A percentile compares a stretch with the other conserved stretches of the same genome.
phyloP scores from a whole-genome alignment of 2,113 vertebrate species.

The Balaenoptera acutorostrata region DNA sequence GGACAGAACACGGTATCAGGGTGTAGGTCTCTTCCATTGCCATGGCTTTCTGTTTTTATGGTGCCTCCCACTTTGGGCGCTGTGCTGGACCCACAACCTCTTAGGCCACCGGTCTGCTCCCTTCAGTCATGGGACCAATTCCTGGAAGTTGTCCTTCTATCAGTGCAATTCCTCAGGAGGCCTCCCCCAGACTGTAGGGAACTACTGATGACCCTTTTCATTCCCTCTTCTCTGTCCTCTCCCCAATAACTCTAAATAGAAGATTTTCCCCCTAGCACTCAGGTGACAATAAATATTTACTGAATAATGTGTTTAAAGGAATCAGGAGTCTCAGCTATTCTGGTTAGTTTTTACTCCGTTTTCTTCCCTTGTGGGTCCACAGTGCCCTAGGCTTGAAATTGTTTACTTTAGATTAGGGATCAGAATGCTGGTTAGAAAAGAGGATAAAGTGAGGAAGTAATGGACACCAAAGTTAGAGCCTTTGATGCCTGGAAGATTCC shows the following conservation, averaged over 20 bases:
- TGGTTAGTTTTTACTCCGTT: not conserved
- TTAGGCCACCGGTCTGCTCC: not conserved
- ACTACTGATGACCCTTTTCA: not conserved
- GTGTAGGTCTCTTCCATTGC: not conserved
- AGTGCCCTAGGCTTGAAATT: not conserved
- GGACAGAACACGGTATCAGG: not conserved
- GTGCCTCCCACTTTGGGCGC: not conserved
- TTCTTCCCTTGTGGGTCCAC: not conserved
- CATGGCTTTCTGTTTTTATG: not conserved
- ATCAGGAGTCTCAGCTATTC: not conserved
- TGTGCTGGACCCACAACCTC: not conserved
- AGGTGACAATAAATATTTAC: not conserved
- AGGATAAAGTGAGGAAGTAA: not conserved
- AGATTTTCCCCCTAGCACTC: not conserved
- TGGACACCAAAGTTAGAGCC: not conserved
- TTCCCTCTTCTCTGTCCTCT: not conserved
- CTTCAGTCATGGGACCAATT: not conserved
- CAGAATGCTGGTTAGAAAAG: not conserved
- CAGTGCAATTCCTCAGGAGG: not conserved
- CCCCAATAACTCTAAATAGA: not conserved
- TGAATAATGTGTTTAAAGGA: not conserved
- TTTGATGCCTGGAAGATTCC: not conserved
- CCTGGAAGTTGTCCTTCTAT: not conserved
- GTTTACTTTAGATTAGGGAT: not conserved
- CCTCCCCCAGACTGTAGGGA: fast-evolving